Conservation (phyloP, 1,140 invertebrate species). For the Drosophila repletoides region DNA sequence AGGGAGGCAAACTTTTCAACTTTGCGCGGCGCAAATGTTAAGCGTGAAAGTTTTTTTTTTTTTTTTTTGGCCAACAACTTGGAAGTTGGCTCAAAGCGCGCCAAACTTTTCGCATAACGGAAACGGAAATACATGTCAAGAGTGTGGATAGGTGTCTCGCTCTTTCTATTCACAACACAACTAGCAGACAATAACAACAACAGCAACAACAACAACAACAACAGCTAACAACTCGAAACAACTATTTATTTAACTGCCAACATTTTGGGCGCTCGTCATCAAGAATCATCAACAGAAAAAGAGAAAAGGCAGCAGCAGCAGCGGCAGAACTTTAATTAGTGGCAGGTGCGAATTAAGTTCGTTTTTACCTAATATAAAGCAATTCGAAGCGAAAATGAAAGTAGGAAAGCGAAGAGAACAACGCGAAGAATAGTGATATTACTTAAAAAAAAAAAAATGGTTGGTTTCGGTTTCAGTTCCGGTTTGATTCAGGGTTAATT, state of each 20-base stretch:
- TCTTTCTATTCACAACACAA: conserved; percentile 30
- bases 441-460: no score
- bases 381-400: neutral
- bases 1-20: conserved; percentile 76
- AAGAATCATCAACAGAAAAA: conserved; percentile 29
- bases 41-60: conserved; percentile 59
- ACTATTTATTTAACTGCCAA: conserved; percentile 73
- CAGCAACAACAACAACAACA: conserved; percentile 11
- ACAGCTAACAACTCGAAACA: conserved; percentile 50
- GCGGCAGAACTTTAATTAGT: conserved; percentile 59
- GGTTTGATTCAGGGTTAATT: no score
- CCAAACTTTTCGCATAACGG: conserved; percentile 75
- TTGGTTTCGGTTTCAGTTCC: no score
- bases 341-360: conserved; percentile 14
- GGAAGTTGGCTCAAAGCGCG: conserved; percentile 33
- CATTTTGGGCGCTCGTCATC: conserved; percentile 38
- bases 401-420: no score
- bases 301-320: no score
- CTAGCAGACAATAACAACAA: conserved; percentile 11
- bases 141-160: conserved; percentile 62
- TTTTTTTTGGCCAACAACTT: conserved; percentile 46
- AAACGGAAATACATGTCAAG: conserved; percentile 76
- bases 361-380: conserved; percentile 11
- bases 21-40: conserved; percentile 70
- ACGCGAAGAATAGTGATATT: no score